These are phyloP conservation scores for Atta cephalotes DNA, from an alignment of 1,140 invertebrate species.

Conservation along the genomic window DNA sequence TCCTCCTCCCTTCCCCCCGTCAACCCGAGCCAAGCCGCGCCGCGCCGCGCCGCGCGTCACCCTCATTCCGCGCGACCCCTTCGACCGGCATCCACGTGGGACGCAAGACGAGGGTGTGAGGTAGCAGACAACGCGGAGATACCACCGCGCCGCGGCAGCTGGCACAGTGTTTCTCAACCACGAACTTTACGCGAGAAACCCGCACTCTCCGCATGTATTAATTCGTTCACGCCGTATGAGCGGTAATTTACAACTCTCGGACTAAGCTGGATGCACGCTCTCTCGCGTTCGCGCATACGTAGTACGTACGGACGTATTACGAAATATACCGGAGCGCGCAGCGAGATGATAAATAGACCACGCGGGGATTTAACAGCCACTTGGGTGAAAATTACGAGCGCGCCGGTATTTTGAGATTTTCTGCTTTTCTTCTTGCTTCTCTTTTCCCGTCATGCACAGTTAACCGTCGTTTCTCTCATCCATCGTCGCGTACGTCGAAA, in stretches of 20 bases:
- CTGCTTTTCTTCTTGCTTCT: not conserved
- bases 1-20: no score
- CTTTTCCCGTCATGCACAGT: no score
- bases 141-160: conserved; percentile 81
- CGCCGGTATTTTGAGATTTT: conserved; percentile 32
- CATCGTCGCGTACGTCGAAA: not conserved
- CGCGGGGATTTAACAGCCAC: conserved; percentile 11
- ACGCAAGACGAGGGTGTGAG: conserved; percentile 82
- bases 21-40: conserved; percentile 16
- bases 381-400: no score
- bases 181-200: conserved; percentile 49
- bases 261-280: conserved; percentile 4
- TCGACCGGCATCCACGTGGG: conserved; percentile 83
- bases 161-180: conserved; percentile 81
- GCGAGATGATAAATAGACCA: conserved; percentile 42
- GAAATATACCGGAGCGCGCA: conserved; percentile 31
- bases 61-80: conserved; percentile 84
- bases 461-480: no score
- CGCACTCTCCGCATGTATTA: conserved; percentile 18
- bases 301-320: conserved; percentile 32
- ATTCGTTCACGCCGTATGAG: conserved; percentile 28
- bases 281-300: not conserved
- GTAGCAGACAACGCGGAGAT: conserved; percentile 83
- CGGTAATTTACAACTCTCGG: conserved; percentile 64
- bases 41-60: conserved; percentile 72